Conservation (phyloP, 2,888 invertebrate genomes). For the Lithophane socia region DNA sequence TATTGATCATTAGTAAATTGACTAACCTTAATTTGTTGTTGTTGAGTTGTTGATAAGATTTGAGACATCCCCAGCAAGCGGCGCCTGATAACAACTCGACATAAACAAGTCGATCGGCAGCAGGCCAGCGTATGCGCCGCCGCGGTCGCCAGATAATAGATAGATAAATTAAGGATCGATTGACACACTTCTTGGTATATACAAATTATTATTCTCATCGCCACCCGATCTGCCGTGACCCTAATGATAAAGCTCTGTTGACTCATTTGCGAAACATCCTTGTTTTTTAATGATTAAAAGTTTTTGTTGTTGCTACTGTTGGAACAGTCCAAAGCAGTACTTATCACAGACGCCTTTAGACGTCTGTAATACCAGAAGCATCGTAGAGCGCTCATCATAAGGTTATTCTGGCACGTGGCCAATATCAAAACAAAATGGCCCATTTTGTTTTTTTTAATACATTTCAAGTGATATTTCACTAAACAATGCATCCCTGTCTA, state of each 20-base stretch:
- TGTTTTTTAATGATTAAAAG: slow-evolving; percentile 15
- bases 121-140: slow-evolving; percentile 55
- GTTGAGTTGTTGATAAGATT: slow-evolving; percentile 70
- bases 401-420: neutral
- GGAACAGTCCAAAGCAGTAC: neutral
- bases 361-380: neutral
- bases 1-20: slow-evolving; percentile 74
- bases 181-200: slow-evolving; percentile 68
- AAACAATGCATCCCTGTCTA: no score
- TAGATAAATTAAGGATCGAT: slow-evolving; percentile 66
- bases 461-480: neutral
- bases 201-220: slow-evolving; percentile 65
- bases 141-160: slow-evolving; percentile 49
- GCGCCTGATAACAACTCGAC: slow-evolving; percentile 69
- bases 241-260: slow-evolving; percentile 59
- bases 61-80: slow-evolving; percentile 71
- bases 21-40: slow-evolving; percentile 81
- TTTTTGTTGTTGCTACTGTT: no score
- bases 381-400: neutral
- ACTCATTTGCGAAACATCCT: slow-evolving; percentile 72
- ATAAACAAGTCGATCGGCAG: slow-evolving; percentile 65
- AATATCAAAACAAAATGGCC: neutral
- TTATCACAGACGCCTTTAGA: neutral
- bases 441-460: neutral
- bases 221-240: slow-evolving; percentile 67